phyloP scores from a whole-genome alignment of 2,113 vertebrate species.

The Acrocephalus kingi region DNA sequence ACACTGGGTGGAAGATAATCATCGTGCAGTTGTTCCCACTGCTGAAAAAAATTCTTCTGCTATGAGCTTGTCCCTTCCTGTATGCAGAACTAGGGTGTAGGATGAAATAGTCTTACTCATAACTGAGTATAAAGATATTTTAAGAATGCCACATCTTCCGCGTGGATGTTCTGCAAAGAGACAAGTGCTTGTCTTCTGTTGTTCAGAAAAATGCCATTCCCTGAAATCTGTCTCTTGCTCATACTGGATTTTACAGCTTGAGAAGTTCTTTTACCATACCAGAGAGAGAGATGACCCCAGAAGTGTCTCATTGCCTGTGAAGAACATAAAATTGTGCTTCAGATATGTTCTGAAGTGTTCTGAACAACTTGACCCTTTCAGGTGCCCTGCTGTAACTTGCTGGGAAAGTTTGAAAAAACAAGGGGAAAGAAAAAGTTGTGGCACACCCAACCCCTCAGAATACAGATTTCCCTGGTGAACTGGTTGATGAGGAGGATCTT shows the following conservation, averaged over 20 bases:
- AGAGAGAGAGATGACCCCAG: not conserved
- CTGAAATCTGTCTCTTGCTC: not conserved
- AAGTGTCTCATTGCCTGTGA: not conserved
- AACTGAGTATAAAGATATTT: not conserved
- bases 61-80: conserved; percentile 37
- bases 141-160: not conserved
- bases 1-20: not conserved
- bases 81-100: not conserved
- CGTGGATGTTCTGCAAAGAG: not conserved
- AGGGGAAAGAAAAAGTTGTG: not conserved
- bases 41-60: not conserved
- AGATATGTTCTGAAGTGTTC: not conserved
- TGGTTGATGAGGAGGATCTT: not conserved
- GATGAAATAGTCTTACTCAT: conserved; percentile 3
- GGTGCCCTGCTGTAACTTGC: not conserved
- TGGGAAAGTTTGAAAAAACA: not conserved
- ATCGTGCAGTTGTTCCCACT: conserved; percentile 29
- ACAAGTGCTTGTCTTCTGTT: not conserved
- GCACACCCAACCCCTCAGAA: not conserved
- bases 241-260: not conserved
- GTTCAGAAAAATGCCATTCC: not conserved
- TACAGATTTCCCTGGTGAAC: not conserved
- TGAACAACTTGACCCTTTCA: not conserved
- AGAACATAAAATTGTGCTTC: not conserved
- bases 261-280: fast-evolving